A percentile compares a stretch with the other conserved stretches of the same genome.
Conservation (phyloP, 2,888 invertebrate species). For the Hirtodrosophila histrioides region DNA sequence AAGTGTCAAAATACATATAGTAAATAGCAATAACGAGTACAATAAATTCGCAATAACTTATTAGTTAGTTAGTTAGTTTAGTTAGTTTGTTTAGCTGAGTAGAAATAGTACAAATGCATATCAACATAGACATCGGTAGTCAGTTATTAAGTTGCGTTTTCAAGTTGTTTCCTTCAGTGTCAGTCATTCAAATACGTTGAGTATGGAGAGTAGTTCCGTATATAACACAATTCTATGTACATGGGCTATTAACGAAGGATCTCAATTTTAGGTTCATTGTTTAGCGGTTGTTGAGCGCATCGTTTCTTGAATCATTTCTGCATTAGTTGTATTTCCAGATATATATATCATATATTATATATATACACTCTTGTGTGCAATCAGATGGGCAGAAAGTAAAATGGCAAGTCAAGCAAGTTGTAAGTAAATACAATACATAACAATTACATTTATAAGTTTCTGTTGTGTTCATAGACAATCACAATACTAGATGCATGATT, state of each 20-base stretch:
- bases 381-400: constrained; percentile 84
- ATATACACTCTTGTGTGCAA: constrained; percentile 66
- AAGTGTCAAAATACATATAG: constrained; percentile 29
- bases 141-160: constrained; percentile 40
- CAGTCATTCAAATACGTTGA: constrained; percentile 83
- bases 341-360: constrained; percentile 17
- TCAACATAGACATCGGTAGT: constrained; percentile 54
- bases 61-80: constrained; percentile 46
- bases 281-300: constrained; percentile 22
- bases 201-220: constrained; percentile 34
- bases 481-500: constrained; percentile 24
- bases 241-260: too few species aligned
- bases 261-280: constrained; percentile 2
- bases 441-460: constrained; percentile 44
- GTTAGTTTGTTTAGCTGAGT: constrained; percentile 47
- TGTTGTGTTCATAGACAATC: constrained; percentile 29
- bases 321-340: constrained; percentile 55
- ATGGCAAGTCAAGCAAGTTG: constrained; percentile 69
- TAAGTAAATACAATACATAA: constrained; percentile 13
- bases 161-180: constrained; percentile 79
- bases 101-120: constrained; percentile 71
- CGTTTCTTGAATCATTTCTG: constrained; percentile 26
- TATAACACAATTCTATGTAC: neutral
- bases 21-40: constrained; percentile 58
- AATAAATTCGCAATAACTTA: constrained; percentile 77